Evolutionary conservation across 1,140 invertebrate species (phyloP).

Genomic region (Heliconius hermathena): DNA sequence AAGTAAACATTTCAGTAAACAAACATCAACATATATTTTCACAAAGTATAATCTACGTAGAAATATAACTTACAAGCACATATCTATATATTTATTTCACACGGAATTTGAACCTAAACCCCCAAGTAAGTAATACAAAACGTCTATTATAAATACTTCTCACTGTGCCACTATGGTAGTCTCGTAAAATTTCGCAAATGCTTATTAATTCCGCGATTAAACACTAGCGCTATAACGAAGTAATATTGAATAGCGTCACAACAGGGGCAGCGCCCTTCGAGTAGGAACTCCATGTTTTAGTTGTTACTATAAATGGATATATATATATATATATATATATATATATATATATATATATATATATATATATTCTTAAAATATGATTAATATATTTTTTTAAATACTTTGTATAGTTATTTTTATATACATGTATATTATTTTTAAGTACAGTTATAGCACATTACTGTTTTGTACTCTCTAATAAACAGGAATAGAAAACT

Average conservation of each 20-base stretch:
- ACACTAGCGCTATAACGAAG: constrained; percentile 19
- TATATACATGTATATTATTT: too few species aligned
- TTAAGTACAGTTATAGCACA: too few species aligned
- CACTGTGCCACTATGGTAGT: neutral
- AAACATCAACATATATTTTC: too few species aligned
- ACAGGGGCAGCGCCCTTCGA: constrained; percentile 42
- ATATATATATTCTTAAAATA: neutral
- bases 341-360: neutral
- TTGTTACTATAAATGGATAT: neutral
- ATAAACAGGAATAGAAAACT: too few species aligned
- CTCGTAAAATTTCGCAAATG: constrained; percentile 22
- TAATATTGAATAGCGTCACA: constrained; percentile 37
- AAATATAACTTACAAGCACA: neutral
- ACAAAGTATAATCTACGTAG: too few species aligned
- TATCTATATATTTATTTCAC: neutral
- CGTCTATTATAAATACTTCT: neutral
- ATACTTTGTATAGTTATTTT: too few species aligned
- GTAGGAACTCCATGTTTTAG: constrained; percentile 1
- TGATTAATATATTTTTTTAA: neutral
- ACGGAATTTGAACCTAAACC: neutral
- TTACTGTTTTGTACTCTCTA: too few species aligned
- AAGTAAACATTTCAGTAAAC: too few species aligned
- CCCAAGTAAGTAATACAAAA: neutral
- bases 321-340: neutral
- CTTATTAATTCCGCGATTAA: constrained; percentile 18